Evolutionary conservation across 1,140 invertebrate genomes (phyloP), one percentile per base, ranked within the genome.

Genomic region (Rhysida immarginata): DNA sequence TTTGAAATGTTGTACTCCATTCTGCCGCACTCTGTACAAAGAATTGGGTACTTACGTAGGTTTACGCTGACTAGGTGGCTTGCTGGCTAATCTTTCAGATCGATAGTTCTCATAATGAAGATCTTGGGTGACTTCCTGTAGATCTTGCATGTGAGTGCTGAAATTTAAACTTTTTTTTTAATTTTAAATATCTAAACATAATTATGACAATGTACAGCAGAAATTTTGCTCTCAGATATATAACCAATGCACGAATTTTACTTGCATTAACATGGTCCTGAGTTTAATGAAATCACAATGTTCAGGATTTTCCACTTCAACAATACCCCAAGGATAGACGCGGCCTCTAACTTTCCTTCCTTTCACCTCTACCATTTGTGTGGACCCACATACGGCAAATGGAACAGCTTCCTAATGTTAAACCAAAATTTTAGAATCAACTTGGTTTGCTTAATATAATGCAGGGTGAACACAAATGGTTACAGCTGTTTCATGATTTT

Each of bases 211-310:
- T n/a, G n/a, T n/a, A n/a, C n/a, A n/a, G n/a, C n/a, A n/a, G n/a
- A n/a, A n/a, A n/a, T n/a, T n/a, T n/a, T n/a, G n/a, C n/a, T n/a
- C n/a, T n/a, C n/a, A n/a, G n/a, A n/a, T n/a, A n/a, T n/a, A n/a
- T n/a, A n/a, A n/a, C n/a, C n/a, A n/a, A n/a, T n/a, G n/a, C 35
- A n/a, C n/a, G n/a, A n/a, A n/a, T n/a, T n/a, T 11, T 18, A 45
- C 55, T 56, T 26, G 42, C 26, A 69, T 64, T 16, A 69, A 56
- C 72, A 81, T 76, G 59, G 78, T 75, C 50, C 78, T 66, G 23
- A 81, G 67, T 56, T 78, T 76, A 48, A 79, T 71, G 63, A 82
- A 81, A 65, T 81, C 80, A 66, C 78, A 79, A 63, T 82, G 80
- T 51, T 77, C 76, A 44, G 78, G 65, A 62, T 81, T 81, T 62